phyloP scores from a whole-genome alignment of 2,888 invertebrate genomes.

The Epistrophe eligans region DNA sequence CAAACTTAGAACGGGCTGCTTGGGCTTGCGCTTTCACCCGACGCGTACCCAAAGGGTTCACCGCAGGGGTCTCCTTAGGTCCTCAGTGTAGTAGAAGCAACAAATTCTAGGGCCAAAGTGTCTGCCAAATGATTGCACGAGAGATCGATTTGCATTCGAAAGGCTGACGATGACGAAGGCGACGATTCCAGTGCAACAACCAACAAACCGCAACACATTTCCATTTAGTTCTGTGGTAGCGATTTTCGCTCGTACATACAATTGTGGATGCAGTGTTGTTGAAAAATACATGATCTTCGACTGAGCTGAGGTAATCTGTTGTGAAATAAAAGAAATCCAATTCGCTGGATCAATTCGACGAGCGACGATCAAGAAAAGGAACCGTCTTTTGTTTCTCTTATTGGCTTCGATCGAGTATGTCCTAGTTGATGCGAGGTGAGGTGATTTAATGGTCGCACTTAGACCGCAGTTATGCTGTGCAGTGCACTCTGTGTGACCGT shows the following conservation, averaged over 20 bases:
- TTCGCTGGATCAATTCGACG: slow-evolving; percentile 43
- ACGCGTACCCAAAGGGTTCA: slow-evolving; percentile 68
- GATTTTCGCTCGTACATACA: neutral
- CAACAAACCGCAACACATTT: slow-evolving; percentile 67
- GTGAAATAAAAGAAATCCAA: slow-evolving; percentile 61
- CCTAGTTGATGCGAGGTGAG: slow-evolving; percentile 45
- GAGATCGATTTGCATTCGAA: slow-evolving; percentile 73
- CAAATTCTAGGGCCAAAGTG: slow-evolving; percentile 75
- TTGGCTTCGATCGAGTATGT: slow-evolving; percentile 25
- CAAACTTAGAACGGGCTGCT: slow-evolving; percentile 40
- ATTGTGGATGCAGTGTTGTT: slow-evolving; percentile 13
- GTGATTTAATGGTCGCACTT: slow-evolving; percentile 69
- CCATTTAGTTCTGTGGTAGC: slow-evolving; percentile 70
- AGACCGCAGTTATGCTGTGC: slow-evolving; percentile 41
- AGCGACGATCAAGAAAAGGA: slow-evolving; percentile 31
- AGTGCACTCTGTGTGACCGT: slow-evolving; percentile 54
- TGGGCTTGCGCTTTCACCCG: slow-evolving; percentile 69
- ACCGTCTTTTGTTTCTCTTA: slow-evolving; percentile 5
- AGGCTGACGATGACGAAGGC: neutral
- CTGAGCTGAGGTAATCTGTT: slow-evolving; percentile 56
- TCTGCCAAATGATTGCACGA: slow-evolving; percentile 74
- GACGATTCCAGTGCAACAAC: slow-evolving; percentile 39
- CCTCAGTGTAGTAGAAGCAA: slow-evolving; percentile 57
- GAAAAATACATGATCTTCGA: slow-evolving; percentile 65
- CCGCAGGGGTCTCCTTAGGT: slow-evolving; percentile 57